Evolutionary conservation across 2,113 vertebrate genomes (phyloP).

Genomic region (Pseudois nayaur): DNA sequence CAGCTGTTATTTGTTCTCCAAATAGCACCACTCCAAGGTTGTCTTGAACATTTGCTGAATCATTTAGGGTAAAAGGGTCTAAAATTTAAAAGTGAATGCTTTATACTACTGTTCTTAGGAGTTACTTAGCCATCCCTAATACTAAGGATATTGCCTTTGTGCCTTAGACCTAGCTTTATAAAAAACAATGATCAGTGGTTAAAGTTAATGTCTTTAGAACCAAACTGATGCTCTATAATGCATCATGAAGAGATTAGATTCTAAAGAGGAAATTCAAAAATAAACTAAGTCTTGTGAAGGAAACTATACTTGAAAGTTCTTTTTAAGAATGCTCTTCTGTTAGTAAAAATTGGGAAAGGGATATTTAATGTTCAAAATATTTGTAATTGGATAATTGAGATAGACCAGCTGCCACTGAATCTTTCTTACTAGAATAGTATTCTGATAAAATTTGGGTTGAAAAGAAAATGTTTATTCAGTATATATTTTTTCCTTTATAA

Average conservation of each 20-base stretch:
- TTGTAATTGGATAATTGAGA: neutral
- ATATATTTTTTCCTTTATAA: neutral
- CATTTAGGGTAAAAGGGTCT: neutral
- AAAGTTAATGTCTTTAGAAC: neutral
- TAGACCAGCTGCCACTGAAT: neutral
- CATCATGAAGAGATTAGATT: neutral
- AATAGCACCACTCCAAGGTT: neutral
- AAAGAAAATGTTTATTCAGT: neutral
- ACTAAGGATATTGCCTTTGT: neutral
- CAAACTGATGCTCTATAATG: neutral
- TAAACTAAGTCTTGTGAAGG: neutral
- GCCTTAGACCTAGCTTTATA: neutral
- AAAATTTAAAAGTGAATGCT: neutral
- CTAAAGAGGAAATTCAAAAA: constrained; percentile 8
- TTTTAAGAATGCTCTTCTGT: neutral
- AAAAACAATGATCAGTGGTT: neutral
- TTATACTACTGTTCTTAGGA: neutral
- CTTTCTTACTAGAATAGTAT: neutral
- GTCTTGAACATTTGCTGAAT: neutral
- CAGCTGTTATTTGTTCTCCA: neutral
- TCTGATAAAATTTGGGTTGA: neutral
- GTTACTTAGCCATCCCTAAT: neutral
- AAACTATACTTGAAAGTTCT: neutral
- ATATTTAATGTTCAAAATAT: neutral
- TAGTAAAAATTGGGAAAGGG: neutral